phyloP scores from a whole-genome alignment of 2,113 vertebrate species.

The Megaceryle torquata region DNA sequence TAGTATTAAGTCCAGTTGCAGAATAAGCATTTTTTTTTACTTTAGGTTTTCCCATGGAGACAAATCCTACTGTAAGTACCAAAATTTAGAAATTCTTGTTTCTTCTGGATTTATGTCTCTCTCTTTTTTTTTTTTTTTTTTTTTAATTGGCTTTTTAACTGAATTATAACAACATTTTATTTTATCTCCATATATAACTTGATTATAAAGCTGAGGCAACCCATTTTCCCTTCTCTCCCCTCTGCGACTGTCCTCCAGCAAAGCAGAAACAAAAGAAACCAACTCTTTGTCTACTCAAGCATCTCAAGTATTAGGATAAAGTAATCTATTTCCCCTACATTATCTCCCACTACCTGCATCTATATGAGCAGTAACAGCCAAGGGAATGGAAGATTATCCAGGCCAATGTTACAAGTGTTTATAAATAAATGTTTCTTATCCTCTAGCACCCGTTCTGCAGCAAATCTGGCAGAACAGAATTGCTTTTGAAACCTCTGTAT shows the following conservation, averaged over 20 bases:
- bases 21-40: background rate
- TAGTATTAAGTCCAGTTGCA: background rate
- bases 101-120: background rate
- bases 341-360: background rate
- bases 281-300: background rate
- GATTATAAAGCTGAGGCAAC: slow-evolving; percentile 8
- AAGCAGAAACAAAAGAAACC: background rate
- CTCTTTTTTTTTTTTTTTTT: too few species aligned
- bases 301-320: background rate
- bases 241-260: background rate
- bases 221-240: background rate
- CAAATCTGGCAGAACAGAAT: background rate
- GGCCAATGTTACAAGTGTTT: background rate
- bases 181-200: background rate
- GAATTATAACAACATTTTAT: background rate
- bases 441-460: background rate
- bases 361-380: background rate
- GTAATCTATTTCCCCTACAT: background rate
- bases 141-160: background rate
- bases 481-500: background rate
- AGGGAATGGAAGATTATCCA: background rate
- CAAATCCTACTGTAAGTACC: background rate
- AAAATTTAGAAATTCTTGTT: background rate
- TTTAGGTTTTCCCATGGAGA: background rate
- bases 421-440: background rate